Base-by-base conservation (phyloP, 2,888 invertebrate genomes). In the Cataglyphis cursor region DNA sequence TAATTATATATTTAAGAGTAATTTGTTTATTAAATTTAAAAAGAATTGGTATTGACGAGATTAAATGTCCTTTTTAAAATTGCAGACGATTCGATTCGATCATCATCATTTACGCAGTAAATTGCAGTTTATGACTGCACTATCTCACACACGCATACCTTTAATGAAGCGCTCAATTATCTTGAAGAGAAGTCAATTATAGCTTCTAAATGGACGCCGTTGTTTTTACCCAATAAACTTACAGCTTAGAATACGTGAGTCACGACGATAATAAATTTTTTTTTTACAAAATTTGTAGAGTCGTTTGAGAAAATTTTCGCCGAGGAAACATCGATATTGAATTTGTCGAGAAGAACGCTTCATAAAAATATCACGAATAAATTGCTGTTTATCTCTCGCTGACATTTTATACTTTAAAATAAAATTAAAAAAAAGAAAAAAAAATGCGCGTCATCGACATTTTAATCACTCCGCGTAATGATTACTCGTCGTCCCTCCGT, bases 181-280 rank as follows among this genome's bases (percentile, higher is more conserved):
- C 74, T 75, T 41, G 41, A 61, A 10, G 38, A 41, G 74, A 44
- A 51, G 48, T 64, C 44, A 21, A 75, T 75, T 75, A 75, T 65
- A 65, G 31, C 35, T 51, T 41, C 24, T 75, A 51, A 75, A 75
- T 75, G 24, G 31, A 24, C 12, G 35, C 4, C 8, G 64, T 35
- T 75, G 75, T 75, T 75, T 51, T 48, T 59, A 24, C 15, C 24
- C 75, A 75, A 51, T 12, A 64, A 65, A 35, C 18, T 51, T 24
- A 3, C 18, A 15, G 15, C 8, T 62, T 15, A 35, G 0, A 64
- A 5, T 59, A 8, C n/a, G 4, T 15, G 18, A 15, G 35, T 3
- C 6, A 21, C 51, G n/a, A 18, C 38, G 3, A 59, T 59, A 24
- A 70, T 54, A 54, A 24, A 57, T 72, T 24, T 38, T 72, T 24